These are phyloP conservation scores for Crotalus adamanteus DNA, from an alignment of 2,797 vertebrate genomes.

Conservation along the genomic window DNA sequence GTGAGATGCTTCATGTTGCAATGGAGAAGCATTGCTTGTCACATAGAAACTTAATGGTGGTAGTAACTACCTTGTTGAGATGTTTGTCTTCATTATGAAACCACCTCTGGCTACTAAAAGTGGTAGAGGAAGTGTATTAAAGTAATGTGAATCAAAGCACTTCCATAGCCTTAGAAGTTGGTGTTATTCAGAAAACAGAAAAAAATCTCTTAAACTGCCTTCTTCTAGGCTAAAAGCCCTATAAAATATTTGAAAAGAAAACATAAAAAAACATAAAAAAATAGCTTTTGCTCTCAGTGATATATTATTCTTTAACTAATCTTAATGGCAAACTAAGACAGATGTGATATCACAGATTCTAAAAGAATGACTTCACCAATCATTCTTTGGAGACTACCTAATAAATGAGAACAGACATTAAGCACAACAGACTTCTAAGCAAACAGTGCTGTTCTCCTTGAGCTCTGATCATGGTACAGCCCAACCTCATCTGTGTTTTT, in stretches of 20 bases:
- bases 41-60: not conserved
- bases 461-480: slow-evolving; percentile 58
- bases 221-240: not conserved
- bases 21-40: not conserved
- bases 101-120: not conserved
- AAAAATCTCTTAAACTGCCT: not conserved
- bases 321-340: slow-evolving; percentile 42
- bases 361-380: not conserved
- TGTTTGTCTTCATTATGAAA: not conserved
- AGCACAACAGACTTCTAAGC: slow-evolving; percentile 53
- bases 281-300: not conserved
- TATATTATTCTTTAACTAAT: slow-evolving; percentile 31
- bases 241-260: not conserved
- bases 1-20: not conserved
- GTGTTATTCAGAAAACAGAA: not conserved
- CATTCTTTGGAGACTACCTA: slow-evolving; percentile 37
- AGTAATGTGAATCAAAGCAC: not conserved
- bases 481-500: slow-evolving; percentile 76
- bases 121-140: not conserved
- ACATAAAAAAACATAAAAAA: slow-evolving; percentile 31
- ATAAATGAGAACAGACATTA: not conserved
- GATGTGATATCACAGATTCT: not conserved
- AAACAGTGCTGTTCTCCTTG: slow-evolving; percentile 59
- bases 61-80: not conserved
- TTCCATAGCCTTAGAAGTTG: not conserved